A percentile compares a stretch with the other conserved stretches of the same genome.
Evolutionary conservation across 2,113 vertebrate species (phyloP).

Genomic region (Corvus cornix): DNA sequence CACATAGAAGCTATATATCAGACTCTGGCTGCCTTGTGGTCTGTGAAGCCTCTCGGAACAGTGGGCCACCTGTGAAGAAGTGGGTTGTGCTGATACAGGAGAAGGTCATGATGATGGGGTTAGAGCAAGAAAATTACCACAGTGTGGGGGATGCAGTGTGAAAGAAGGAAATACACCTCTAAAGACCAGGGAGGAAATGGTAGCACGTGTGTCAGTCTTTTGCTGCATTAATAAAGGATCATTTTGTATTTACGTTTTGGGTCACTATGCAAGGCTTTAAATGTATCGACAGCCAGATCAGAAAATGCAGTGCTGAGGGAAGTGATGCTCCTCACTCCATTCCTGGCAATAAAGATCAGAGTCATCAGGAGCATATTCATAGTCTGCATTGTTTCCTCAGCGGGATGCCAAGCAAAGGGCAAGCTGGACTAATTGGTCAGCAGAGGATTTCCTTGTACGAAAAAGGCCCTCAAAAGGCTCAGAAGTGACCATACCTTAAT

Average conservation of each 20-base stretch:
- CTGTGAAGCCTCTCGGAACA: background rate
- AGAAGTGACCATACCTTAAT: background rate
- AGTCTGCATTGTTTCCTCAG: background rate
- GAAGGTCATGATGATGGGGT: background rate
- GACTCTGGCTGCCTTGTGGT: background rate
- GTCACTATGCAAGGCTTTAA: background rate
- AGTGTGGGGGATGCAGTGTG: background rate
- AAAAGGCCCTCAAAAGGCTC: background rate
- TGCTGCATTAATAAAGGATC: background rate
- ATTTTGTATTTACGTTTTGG: background rate
- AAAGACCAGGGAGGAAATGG: background rate
- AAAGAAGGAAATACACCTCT: background rate
- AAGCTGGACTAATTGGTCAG: background rate
- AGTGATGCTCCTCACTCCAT: background rate
- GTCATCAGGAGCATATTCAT: background rate
- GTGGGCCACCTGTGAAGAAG: background rate
- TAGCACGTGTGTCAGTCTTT: background rate
- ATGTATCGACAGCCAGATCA: background rate
- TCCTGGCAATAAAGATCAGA: background rate
- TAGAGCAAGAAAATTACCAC: background rate
- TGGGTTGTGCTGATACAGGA: background rate
- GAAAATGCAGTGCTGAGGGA: background rate
- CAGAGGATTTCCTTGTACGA: background rate
- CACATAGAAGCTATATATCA: fast-evolving
- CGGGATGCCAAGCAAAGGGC: background rate